These are phyloP conservation scores for Henricia sp. DNA, from an alignment of 53 echinoderm and acorn worm genomes.

Conservation along the genomic window DNA sequence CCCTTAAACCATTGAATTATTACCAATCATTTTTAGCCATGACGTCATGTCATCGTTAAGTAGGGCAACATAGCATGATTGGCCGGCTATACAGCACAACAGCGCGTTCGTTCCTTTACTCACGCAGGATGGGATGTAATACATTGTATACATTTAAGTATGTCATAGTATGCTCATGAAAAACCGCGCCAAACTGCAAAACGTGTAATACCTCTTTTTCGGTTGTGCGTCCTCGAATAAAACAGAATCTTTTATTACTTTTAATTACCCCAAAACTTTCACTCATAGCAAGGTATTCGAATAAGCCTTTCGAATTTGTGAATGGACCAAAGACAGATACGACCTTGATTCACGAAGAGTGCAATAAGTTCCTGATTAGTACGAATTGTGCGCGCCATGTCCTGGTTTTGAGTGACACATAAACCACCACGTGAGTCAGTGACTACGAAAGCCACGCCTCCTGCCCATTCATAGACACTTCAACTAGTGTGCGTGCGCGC, in stretches of 20 bases:
- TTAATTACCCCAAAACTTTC: too few relatives aligned
- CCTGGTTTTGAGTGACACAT: conserved; percentile 51
- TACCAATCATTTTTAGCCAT: conserved; percentile 21
- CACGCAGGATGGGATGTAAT: not conserved
- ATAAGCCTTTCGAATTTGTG: too few relatives aligned
- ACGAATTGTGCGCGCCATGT: too few relatives aligned
- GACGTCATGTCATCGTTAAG: conserved; percentile 49
- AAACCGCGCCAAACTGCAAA: conserved; percentile 25
- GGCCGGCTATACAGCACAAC: not conserved
- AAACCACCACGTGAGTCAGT: conserved; percentile 24
- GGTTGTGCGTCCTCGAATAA: too few relatives aligned
- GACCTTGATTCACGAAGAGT: too few relatives aligned
- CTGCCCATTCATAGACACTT: conserved; percentile 42
- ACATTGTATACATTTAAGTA: conserved; percentile 44
- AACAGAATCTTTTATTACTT: too few relatives aligned
- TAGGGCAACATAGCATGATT: conserved; percentile 43
- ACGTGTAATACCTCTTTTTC: too few relatives aligned
- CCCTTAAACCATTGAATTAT: not conserved
- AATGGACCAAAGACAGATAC: too few relatives aligned
- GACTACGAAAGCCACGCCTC: conserved; percentile 47
- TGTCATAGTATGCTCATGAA: too few relatives aligned
- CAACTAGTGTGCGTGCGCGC: not conserved
- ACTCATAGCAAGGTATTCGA: too few relatives aligned
- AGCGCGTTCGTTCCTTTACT: not conserved
- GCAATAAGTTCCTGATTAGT: conserved; percentile 41